Percentiles rank a stretch among this genome's conserved stretches.
Conservation (phyloP, 2,888 invertebrate species). For the Chironomus riparius region DNA sequence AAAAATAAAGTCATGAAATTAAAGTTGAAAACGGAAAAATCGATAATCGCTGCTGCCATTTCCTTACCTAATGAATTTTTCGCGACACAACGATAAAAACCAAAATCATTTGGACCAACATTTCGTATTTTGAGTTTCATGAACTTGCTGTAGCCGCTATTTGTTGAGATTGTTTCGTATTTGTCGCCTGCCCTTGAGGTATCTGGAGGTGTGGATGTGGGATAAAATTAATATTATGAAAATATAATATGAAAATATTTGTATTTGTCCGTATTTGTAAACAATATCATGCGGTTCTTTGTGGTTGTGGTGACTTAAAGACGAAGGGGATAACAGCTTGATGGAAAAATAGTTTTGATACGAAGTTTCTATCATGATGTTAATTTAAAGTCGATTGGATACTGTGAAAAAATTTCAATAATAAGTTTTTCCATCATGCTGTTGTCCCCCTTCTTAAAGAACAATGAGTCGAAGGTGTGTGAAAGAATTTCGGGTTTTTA, state of each 20-base stretch:
- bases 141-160: conserved; percentile 79
- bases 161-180: conserved; percentile 73
- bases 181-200: conserved; percentile 71
- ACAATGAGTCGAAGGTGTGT: too few species aligned
- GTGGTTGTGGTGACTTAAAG: not conserved
- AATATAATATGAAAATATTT: too few species aligned
- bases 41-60: not conserved
- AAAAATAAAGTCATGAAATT: not conserved
- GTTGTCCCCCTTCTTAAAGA: too few species aligned
- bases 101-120: conserved; percentile 70
- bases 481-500: too few species aligned
- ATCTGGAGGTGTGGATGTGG: conserved; percentile 41
- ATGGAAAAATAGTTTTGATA: too few species aligned
- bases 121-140: conserved; percentile 84
- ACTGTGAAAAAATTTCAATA: too few species aligned
- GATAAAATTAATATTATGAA: too few species aligned
- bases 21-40: conserved; percentile 13
- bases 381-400: too few species aligned
- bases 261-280: conserved; percentile 35
- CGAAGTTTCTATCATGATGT: too few species aligned
- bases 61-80: conserved; percentile 62
- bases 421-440: too few species aligned
- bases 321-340: too few species aligned
- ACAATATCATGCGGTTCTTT: conserved; percentile 28
- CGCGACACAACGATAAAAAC: conserved; percentile 82